Base-by-base conservation (phyloP, 2,888 invertebrate species). In the Chrysodeixis includens region DNA sequence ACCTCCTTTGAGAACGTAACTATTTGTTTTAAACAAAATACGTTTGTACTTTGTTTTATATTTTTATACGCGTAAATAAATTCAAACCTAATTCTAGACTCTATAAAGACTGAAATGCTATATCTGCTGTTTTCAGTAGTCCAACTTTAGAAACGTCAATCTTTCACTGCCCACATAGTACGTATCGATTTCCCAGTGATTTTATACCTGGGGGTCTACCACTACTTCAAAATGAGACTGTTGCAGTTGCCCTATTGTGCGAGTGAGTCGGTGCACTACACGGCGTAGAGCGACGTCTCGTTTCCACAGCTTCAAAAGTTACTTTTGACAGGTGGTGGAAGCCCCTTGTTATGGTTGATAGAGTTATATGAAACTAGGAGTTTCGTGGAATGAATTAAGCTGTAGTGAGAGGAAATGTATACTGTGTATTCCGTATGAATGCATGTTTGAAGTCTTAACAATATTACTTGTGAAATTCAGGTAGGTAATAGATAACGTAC, bases 161-260 rank as follows among this genome's bases (percentile, higher is more conserved):
- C 14, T 35, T 40, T 40, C 40, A 40, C 40, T 40, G 7, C 40
- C 40, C 14, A n/a, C 40, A n/a, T 40, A n/a, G 40, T n/a, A 40
- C n/a, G n/a, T 40, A 40, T 40, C 40, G n/a, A 40, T 40, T 40
- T 40, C 40, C 40, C 40, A 40, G n/a, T 40, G 40, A 40, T 40
- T 40, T 40, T 40, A 40, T 40, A 40, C 40, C 40, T 40, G 26
- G 26, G 26, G 26, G 26, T 6, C 26, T 26, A 26, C 26, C 6
- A 26, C 26, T 4, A 26, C 6, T 6, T 26, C 26, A 26, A 6
- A 26, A 6, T 26, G 6, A 26, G 26, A 26, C 26, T 6, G 6
- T 2, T 26, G 26, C 2, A 6, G 26, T 4, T 26, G n/a, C n/a
- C n/a, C n/a, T n/a, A n/a, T n/a, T n/a, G 26, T 26, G 26, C 3